Percentiles rank a stretch among this genome's conserved stretches.
Evolutionary conservation across 2,797 vertebrate species (phyloP).

Genomic region (Fundulus diaphanus): DNA sequence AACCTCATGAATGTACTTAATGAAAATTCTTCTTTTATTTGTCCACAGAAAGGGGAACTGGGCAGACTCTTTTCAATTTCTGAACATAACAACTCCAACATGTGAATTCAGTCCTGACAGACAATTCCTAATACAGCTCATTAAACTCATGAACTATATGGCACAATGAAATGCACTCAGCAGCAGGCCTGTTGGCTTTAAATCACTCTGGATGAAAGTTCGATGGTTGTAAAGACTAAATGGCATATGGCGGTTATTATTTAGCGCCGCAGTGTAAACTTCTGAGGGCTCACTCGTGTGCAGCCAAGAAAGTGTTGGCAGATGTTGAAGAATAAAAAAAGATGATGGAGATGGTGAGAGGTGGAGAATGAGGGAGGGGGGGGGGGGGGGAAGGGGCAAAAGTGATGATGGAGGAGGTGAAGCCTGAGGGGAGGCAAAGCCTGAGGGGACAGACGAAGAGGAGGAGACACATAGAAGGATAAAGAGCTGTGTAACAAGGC

Average conservation of each 20-base stretch:
- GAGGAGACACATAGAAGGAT: constrained; percentile 32
- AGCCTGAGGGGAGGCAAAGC: constrained; percentile 47
- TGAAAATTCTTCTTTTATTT: background rate
- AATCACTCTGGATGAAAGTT: constrained; percentile 51
- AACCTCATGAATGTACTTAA: background rate
- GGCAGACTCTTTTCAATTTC: background rate
- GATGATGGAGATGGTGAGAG: constrained; percentile 18
- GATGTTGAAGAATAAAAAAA: constrained; percentile 46
- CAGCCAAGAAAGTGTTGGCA: constrained; percentile 51
- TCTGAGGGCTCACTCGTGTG: constrained; percentile 40
- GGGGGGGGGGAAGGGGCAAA: constrained; percentile 20
- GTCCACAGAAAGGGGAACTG: background rate
- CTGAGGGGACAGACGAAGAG: constrained; percentile 43
- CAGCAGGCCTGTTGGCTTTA: constrained; percentile 31
- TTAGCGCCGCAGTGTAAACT: constrained; percentile 41
- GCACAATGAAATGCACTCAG: constrained; percentile 36
- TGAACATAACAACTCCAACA: background rate
- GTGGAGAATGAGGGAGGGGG: constrained; percentile 9
- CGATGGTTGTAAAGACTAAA: constrained; percentile 38
- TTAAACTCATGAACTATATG: constrained; percentile 16
- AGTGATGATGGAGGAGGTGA: constrained; percentile 47
- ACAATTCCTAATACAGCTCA: constrained; percentile 19
- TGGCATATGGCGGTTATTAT: constrained; percentile 45
- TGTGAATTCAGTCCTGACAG: constrained; percentile 5
- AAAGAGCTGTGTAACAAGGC: constrained; percentile 36